These are phyloP conservation scores for Drosophila murphyi DNA, from an alignment of 1,140 invertebrate genomes.

Conservation along the genomic window DNA sequence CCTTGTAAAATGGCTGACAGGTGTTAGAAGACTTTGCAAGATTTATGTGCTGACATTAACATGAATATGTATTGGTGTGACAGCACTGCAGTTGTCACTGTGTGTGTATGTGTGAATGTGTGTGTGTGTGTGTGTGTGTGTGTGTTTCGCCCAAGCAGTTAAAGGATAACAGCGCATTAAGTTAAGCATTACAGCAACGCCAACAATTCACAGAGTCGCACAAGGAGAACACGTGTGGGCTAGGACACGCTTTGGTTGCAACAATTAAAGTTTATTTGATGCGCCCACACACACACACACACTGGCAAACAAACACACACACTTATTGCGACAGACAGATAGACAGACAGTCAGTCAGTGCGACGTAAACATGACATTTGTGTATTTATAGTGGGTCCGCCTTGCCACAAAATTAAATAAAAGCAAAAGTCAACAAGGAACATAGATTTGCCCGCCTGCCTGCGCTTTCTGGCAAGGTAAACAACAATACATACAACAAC, in stretches of 20 bases:
- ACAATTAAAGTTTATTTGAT: conserved; percentile 82
- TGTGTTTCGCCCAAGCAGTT: conserved; percentile 70
- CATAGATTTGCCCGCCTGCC: conserved; percentile 69
- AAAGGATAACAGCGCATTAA: conserved; percentile 83
- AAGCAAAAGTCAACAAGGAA: conserved; percentile 81
- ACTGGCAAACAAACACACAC: conserved; percentile 14
- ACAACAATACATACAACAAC: conserved; percentile 55
- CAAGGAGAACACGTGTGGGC: conserved; percentile 67
- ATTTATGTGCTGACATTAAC: conserved; percentile 83
- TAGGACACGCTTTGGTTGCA: conserved; percentile 77
- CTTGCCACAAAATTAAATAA: conserved; percentile 83
- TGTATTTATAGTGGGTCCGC: conserved; percentile 74
- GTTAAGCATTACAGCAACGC: conserved; percentile 77
- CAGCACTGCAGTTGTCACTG: conserved; percentile 48
- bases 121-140: conserved; percentile 25
- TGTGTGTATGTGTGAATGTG: conserved; percentile 7
- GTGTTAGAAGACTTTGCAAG: conserved; percentile 83
- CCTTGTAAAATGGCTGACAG: conserved; percentile 83
- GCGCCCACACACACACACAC: conserved; percentile 50
- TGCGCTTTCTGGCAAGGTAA: conserved; percentile 66
- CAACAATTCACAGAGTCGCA: conserved; percentile 43
- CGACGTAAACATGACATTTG: conserved; percentile 53
- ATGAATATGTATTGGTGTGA: conserved; percentile 78
- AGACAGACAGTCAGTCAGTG: conserved; percentile 15
- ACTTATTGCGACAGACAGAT: conserved; percentile 8